These are phyloP conservation scores for Antrozous pallidus DNA, from an alignment of 2,797 vertebrate species.

Conservation along the genomic window DNA sequence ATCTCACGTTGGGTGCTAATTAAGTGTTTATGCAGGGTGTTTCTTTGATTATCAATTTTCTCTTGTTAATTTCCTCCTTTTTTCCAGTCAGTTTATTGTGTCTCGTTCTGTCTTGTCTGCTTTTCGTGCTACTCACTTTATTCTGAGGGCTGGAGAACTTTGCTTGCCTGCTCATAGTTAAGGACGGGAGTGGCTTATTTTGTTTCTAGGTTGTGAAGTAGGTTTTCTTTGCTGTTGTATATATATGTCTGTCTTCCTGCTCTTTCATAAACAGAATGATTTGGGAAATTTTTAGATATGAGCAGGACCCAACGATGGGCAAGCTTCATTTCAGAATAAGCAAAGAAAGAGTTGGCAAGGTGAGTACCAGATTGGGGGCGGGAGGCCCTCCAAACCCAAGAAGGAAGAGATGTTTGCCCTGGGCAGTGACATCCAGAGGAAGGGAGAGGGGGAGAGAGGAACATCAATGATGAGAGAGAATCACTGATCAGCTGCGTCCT, in stretches of 20 bases:
- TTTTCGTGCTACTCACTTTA: background rate
- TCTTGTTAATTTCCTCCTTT: background rate
- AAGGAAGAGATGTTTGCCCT: background rate
- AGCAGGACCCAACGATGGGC: background rate
- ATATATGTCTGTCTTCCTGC: background rate
- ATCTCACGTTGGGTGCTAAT: background rate
- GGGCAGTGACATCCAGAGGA: no score
- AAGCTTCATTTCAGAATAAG: background rate
- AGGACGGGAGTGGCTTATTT: background rate
- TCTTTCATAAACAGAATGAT: background rate
- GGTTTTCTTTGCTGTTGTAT: background rate
- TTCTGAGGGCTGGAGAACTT: background rate
- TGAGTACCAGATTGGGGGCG: background rate
- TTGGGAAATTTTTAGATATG: background rate
- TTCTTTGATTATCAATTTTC: background rate
- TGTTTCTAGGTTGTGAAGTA: background rate
- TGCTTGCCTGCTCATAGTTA: background rate
- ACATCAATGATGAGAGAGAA: no score
- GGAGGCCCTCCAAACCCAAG: background rate
- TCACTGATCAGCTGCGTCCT: no score
- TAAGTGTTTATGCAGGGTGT: background rate
- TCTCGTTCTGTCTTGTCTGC: background rate
- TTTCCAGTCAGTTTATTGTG: background rate
- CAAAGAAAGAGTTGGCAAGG: background rate
- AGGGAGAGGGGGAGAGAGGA: no score